phyloP scores from a whole-genome alignment of 2,888 invertebrate genomes.

The Erpobdella octoculata region DNA sequence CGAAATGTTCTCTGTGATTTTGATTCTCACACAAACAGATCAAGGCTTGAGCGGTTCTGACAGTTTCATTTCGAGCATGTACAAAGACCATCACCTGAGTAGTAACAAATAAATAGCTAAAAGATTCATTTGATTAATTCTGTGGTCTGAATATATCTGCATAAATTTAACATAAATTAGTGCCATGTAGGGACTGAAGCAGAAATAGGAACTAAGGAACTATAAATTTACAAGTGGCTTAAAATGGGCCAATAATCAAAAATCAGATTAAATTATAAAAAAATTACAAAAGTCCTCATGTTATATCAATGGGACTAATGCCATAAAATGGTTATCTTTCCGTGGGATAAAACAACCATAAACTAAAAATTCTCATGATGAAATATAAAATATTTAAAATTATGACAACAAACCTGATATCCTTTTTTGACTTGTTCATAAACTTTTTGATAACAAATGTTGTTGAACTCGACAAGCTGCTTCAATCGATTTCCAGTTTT shows the following conservation, averaged over 20 bases:
- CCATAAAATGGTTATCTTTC: no score
- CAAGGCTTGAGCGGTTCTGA: conserved; percentile 76
- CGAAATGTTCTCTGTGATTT: no score
- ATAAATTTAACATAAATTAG: no score
- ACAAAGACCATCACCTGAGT: conserved; percentile 88
- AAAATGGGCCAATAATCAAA: no score
- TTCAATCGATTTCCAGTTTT: conserved; percentile 51
- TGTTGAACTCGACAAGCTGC: conserved; percentile 73
- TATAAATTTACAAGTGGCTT: no score
- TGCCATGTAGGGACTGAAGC: no score
- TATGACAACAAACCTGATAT: conserved; percentile 62
- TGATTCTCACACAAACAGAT: no score
- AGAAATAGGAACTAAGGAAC: no score
- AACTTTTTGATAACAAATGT: conserved; percentile 84
- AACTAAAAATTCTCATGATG: not conserved
- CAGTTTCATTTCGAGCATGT: conserved; percentile 91
- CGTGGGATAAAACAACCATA: not conserved
- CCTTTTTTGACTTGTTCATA: conserved; percentile 71
- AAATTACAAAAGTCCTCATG: not conserved
- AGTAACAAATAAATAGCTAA: no score
- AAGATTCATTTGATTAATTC: no score
- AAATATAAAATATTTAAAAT: not conserved
- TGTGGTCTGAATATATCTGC: no score
- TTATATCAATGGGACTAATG: no score
- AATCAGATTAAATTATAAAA: not conserved